Conservation (phyloP, 2,888 invertebrate species). For the Drosophila greeni region DNA sequence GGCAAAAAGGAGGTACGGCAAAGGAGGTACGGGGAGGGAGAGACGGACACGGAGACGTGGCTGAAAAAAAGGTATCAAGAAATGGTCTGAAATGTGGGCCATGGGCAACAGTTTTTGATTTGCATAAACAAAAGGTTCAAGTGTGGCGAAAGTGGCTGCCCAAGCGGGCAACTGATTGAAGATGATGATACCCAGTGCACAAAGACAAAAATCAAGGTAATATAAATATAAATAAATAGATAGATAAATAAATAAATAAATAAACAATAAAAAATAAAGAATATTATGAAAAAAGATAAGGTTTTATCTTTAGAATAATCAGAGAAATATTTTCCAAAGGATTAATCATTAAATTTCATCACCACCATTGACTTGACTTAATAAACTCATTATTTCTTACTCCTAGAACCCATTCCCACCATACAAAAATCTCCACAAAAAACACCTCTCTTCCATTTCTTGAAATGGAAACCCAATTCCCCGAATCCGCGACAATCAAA, state of each 20-base stretch:
- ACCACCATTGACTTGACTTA: background rate
- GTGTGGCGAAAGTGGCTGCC: conserved; percentile 63
- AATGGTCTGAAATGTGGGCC: conserved; percentile 56
- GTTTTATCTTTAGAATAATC: too few relatives aligned
- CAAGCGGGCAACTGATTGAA: conserved; percentile 64
- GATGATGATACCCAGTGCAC: conserved; percentile 22
- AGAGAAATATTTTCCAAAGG: too few relatives aligned
- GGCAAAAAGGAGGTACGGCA: background rate
- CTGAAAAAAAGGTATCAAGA: conserved; percentile 27
- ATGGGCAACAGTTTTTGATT: conserved; percentile 70
- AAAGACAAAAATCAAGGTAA: background rate
- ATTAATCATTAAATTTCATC: too few relatives aligned
- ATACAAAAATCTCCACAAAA: too few relatives aligned
- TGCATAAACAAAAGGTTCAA: conserved; percentile 72
- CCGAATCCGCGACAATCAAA: background rate
- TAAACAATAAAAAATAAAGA: too few relatives aligned
- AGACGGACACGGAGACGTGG: background rate
- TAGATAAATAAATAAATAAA: background rate
- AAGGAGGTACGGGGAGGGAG: background rate
- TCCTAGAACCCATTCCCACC: too few relatives aligned
- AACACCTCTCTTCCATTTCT: too few relatives aligned
- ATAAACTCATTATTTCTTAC: background rate
- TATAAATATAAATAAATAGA: background rate
- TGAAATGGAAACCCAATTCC: background rate
- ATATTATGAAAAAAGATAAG: too few relatives aligned